Evolutionary conservation across 2,797 vertebrate species (phyloP), one percentile per base, ranked within the genome.

Genomic region (Semaprochilodus insignis): DNA sequence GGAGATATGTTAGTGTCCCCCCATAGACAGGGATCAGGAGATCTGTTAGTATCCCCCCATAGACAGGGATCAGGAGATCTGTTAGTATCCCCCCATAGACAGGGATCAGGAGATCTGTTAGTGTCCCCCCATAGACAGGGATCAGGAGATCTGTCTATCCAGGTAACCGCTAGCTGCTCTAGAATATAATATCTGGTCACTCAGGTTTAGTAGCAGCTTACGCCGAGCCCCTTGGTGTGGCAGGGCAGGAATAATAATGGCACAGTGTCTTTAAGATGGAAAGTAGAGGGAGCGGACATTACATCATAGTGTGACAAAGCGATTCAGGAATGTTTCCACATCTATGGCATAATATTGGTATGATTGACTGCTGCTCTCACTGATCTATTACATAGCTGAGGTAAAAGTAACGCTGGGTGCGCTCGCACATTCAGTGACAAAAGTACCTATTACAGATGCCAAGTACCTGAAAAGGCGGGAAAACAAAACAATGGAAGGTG

Each of bases 401-500:
- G 52, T 77, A 74, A 1, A 66, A 54, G 59, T 36, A 23, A 80
- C 19, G 17, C 52, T 40, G 67, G 63, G 59, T 13, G 62, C 59
- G 63, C 59, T 77, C 55, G 3, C 54, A 23, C n/a, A 34, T 6
- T 0, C 23, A 19, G 40, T 7, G 23, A 65, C 14, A 48, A 27
- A 62, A 23, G 40, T 54, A 62, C 25, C 54, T 40, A 40, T 54
- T 52, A 54, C 7, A 66, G 34, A 19, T 19, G 63, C 55, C 67
- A 13, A 75, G 54, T 6, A 16, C 21, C 60, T 59, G 44, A 60
- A 79, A 40, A 40, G 31, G 40, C 34, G 11, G 40, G 51, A 54
- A 36, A 51, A 70, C n/a, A n/a, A 52, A 25, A 83, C 82, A 80
- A 79, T 83, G 34, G 21, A 44, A 74, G 75, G 79, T 52, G 78